Evolutionary conservation across 1,140 invertebrate species (phyloP), one percentile per base, ranked within the genome.

Genomic region (Penaeus indicus): DNA sequence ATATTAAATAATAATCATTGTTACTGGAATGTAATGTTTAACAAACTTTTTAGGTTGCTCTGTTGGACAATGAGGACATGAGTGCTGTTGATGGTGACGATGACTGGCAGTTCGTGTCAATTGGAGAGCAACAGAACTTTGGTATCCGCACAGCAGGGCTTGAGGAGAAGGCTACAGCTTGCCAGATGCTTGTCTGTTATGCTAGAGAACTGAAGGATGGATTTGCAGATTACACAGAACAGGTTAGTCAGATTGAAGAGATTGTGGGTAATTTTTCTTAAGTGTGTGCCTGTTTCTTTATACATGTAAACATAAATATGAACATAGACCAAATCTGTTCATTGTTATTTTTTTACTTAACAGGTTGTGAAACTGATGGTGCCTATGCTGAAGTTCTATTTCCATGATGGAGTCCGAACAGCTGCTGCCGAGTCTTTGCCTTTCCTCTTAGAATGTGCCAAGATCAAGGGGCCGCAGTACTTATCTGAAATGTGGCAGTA

Each of bases 121-220:
- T 99, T 10, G 98, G 98, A 8, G 98, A 99, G 92, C 97, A 98
- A 93, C 97, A 98, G 92, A 98, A 97, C 92, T 97, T 98, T 92
- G 97, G 97, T 72, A 97, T 98, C 67, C 96, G 96, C 92, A 98
- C 97, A 92, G 38, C 91, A 96, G 97, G 98, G 90, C 94, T 99
- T 85, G 99, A 99, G 93, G 99, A 99, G 92, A 99, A 99, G 93
- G 98, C 98, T 0, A 99, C 98, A 1, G 99, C 99, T 0, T 99
- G 98, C 92, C 98, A 99, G 93, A 99, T 99, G 98, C 94, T 99
- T 16, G 98, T 99, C 16, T 99, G 98, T 93, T 99, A 99, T 93
- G 99, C 99, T 0, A 95, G 97, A 42, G 98, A 99, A 93, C 94
- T 99, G 32, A 99, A 99, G 93, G 97, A 99, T 92, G 97, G 96